These are phyloP conservation scores for Drosophila sordidula DNA, from an alignment of 2,888 invertebrate genomes.

Conservation along the genomic window DNA sequence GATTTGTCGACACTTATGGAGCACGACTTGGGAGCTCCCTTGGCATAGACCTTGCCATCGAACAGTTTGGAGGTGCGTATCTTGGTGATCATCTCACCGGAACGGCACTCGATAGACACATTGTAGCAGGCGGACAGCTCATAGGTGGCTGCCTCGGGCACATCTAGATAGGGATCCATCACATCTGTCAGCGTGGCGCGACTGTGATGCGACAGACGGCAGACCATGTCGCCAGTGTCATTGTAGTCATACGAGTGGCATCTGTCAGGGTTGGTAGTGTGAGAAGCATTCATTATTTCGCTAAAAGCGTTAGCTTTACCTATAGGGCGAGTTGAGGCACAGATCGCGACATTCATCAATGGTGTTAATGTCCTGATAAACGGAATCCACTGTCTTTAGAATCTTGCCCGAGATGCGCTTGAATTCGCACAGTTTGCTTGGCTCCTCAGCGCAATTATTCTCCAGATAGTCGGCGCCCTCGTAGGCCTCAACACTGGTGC, in stretches of 20 bases:
- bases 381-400: slow-evolving; percentile 96
- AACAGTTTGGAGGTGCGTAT: slow-evolving; percentile 96
- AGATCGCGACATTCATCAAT: slow-evolving; percentile 95
- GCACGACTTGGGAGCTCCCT: slow-evolving; percentile 96
- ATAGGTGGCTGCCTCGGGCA: slow-evolving; percentile 95
- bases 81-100: slow-evolving; percentile 96
- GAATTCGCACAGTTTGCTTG: slow-evolving; percentile 97
- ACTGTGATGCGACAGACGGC: slow-evolving; percentile 95
- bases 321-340: slow-evolving; percentile 94
- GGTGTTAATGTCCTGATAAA: slow-evolving; percentile 94
- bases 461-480: slow-evolving; percentile 93
- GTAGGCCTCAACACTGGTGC: slow-evolving; percentile 90
- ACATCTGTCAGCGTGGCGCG: slow-evolving; percentile 94
- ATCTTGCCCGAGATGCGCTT: slow-evolving; percentile 95
- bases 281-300: slow-evolving; percentile 18
- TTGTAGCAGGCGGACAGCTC: slow-evolving; percentile 97
- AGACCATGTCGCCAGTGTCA: slow-evolving; percentile 96
- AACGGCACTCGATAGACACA: slow-evolving; percentile 95
- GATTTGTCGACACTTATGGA: slow-evolving; percentile 94
- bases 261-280: slow-evolving; percentile 81
- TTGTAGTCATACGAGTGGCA: slow-evolving; percentile 98
- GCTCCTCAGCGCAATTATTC: slow-evolving; percentile 96
- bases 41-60: slow-evolving; percentile 97
- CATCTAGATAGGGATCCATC: slow-evolving; percentile 94
- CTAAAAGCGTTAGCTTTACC: slow-evolving; percentile 75